Base-by-base conservation (phyloP, 2,113 vertebrate genomes). In the Mirza zaza region DNA sequence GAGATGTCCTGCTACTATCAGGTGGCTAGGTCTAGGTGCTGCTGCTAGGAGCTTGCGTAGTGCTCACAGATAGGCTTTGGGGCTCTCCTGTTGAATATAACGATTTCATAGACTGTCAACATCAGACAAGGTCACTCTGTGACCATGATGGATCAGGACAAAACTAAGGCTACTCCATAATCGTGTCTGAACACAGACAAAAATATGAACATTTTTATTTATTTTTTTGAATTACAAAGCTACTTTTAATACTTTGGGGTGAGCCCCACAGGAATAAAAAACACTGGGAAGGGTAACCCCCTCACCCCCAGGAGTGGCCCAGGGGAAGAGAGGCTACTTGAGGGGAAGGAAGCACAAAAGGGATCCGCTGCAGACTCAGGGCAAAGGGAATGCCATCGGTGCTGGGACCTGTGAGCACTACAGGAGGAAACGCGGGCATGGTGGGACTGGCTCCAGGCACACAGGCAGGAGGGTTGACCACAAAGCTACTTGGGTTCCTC, bases 191-290 rank as follows among this genome's bases (percentile, higher is more conserved):
- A 70, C 29, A 90, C 5, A 70, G 50, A 57, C 17, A 55, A 52
- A 91, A 79, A 48, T 55, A 52, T 9, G 55, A 39, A 48, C 36
- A 45, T 45, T 45, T 45, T 45, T 8, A 45, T 45, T 45, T 45
- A 45, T 48, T 45, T 48, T 48, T 48, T 48, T 48, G 8, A 48
- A 48, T 48, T 48, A 48, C 48, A 48, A 48, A 48, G 48, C 98
- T 98, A 99, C 98, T 98, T 97, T 98, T 99, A 99, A 99, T 98
- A 97, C 94, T 97, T 97, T 94, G 97, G 95, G 90, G 98, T 98
- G 91, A 94, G 92, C 94, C 96, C 97, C 97, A 97, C 96, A 97
- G 97, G 97, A 98, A 97, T 98, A 98, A 97, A 98, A 98, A 98
- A 98, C 97, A 97, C 97, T 97, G 97, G 98, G 97, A 94, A 90